These are phyloP conservation scores for Sapajus apella DNA, from an alignment of 2,113 vertebrate genomes.

Conservation along the genomic window DNA sequence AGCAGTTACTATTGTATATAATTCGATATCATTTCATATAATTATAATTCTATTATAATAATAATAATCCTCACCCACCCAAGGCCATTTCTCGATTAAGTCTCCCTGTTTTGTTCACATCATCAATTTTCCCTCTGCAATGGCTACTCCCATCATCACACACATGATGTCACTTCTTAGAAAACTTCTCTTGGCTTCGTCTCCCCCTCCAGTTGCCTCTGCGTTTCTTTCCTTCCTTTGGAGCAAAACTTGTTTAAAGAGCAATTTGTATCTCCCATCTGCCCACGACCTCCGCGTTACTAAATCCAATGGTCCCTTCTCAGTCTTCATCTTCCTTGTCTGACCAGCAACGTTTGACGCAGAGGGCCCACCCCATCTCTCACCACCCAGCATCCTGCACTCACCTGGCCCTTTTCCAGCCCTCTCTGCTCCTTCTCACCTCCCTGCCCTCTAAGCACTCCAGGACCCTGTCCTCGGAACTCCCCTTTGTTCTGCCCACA, in stretches of 20 bases:
- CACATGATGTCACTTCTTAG: neutral
- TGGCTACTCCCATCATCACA: neutral
- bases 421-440: neutral
- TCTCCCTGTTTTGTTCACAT: neutral
- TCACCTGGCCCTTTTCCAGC: neutral
- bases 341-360: neutral
- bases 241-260: neutral
- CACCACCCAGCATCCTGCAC: neutral
- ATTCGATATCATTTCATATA: no score
- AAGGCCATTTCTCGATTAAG: neutral
- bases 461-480: neutral
- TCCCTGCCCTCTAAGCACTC: neutral
- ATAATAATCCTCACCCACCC: neutral
- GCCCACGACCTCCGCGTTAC: neutral
- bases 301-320: neutral
- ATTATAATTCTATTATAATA: no score
- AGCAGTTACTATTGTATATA: neutral
- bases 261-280: neutral
- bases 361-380: neutral
- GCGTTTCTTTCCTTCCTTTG: neutral
- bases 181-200: neutral
- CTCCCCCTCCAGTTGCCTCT: neutral
- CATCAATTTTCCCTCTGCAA: neutral
- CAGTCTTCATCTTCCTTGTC: neutral
- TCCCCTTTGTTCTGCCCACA: neutral